Percentiles rank a stretch among this genome's conserved stretches.
These are phyloP conservation scores for Aporrectodea caliginosa DNA, from an alignment of 1,140 invertebrate species.

Conservation along the genomic window DNA sequence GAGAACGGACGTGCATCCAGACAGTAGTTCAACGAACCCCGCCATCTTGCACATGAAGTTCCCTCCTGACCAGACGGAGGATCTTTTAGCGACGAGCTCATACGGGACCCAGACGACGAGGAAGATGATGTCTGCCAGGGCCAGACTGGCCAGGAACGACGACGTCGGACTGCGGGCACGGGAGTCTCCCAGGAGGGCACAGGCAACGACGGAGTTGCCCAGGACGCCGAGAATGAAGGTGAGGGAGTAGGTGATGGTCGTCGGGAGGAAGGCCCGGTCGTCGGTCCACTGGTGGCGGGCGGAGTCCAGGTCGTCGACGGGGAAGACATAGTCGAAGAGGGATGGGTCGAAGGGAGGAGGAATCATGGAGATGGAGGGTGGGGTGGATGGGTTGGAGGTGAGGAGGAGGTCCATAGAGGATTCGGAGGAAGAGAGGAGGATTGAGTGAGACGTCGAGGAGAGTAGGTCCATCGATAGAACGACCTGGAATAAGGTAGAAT, in stretches of 20 bases:
- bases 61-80: conserved; percentile 72
- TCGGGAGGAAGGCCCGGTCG: conserved; percentile 45
- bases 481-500: too few relatives aligned
- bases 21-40: conserved; percentile 49
- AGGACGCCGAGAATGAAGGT: conserved; percentile 74
- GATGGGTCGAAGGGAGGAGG: not conserved
- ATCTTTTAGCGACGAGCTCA: conserved; percentile 80
- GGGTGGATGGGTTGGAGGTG: too few relatives aligned
- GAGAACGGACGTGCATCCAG: conserved; percentile 49
- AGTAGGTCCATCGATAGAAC: too few relatives aligned
- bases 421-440: too few relatives aligned
- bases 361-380: not conserved
- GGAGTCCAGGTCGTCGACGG: conserved; percentile 40
- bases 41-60: conserved; percentile 60
- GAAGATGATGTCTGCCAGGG: conserved; percentile 84
- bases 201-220: conserved; percentile 85
- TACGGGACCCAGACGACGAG: conserved; percentile 83
- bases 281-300: conserved; percentile 42
- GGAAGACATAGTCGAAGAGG: conserved; percentile 34
- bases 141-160: conserved; percentile 86
- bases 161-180: conserved; percentile 84
- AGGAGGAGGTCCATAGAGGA: too few relatives aligned
- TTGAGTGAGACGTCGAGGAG: too few relatives aligned
- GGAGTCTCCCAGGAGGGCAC: conserved; percentile 77
- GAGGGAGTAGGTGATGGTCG: conserved; percentile 63